Conservation (phyloP, 2,888 invertebrate genomes). For the Xylota sylvarum region DNA sequence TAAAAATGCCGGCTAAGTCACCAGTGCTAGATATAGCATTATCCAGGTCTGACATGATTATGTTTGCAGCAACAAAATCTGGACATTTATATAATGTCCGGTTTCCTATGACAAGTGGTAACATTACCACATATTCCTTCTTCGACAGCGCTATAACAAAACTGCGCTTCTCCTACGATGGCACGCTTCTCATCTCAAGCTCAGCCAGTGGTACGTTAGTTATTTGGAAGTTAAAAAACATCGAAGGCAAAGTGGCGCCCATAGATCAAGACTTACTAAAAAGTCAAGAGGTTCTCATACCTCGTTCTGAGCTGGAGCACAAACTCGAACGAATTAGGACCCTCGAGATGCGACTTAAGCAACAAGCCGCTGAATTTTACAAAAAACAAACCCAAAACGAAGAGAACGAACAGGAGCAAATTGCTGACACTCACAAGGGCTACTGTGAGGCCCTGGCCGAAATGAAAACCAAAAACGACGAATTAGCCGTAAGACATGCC, state of each 20-base stretch:
- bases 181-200: slow-evolving; percentile 90
- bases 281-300: slow-evolving; percentile 93
- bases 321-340: slow-evolving; percentile 90
- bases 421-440: slow-evolving; percentile 92
- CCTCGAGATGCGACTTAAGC: slow-evolving; percentile 88
- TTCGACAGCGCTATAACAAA: slow-evolving; percentile 86
- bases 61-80: slow-evolving; percentile 91
- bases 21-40: slow-evolving; percentile 86
- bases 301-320: slow-evolving; percentile 91
- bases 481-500: slow-evolving; percentile 88
- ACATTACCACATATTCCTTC: slow-evolving; percentile 82
- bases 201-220: slow-evolving; percentile 92
- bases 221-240: slow-evolving; percentile 93
- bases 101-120: slow-evolving; percentile 85
- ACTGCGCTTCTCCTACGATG: slow-evolving; percentile 91
- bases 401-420: slow-evolving; percentile 91
- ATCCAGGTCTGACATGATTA: slow-evolving; percentile 91
- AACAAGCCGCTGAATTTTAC: slow-evolving; percentile 94
- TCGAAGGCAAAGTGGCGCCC: slow-evolving; percentile 88
- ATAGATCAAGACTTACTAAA: slow-evolving; percentile 91
- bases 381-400: slow-evolving; percentile 93
- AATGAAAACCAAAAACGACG: slow-evolving; percentile 87
- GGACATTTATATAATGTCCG: slow-evolving; percentile 92
- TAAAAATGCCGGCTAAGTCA: slow-evolving; percentile 80
- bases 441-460: slow-evolving; percentile 93